A percentile compares a stretch with the other conserved stretches of the same genome.
Evolutionary conservation across 2,888 invertebrate genomes (phyloP).

Genomic region (Polyploca ridens): DNA sequence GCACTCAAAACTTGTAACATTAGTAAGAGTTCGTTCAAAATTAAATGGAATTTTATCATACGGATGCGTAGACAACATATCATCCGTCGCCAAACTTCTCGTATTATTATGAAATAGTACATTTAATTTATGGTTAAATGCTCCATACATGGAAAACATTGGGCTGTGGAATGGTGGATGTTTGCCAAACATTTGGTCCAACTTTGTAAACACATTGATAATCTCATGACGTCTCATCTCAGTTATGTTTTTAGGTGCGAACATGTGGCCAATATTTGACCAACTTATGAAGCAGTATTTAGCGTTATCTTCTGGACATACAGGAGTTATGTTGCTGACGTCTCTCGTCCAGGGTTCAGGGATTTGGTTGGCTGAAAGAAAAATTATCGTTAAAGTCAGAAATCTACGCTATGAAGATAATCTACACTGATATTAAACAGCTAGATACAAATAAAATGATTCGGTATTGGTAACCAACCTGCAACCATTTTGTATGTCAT

Average conservation of each 20-base stretch:
- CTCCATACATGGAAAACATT: conserved; percentile 88
- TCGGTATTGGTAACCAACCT: conserved; percentile 63
- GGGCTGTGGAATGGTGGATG: conserved; percentile 80
- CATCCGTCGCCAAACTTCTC: conserved; percentile 55
- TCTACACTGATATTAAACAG: too few species aligned
- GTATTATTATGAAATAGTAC: conserved; percentile 88
- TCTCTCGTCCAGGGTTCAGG: conserved; percentile 68
- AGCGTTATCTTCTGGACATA: conserved; percentile 84
- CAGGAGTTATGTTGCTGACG: conserved; percentile 72
- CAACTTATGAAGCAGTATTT: conserved; percentile 87
- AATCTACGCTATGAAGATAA: neutral
- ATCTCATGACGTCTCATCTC: conserved; percentile 87
- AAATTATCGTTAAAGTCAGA: neutral
- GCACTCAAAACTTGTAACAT: conserved; percentile 48
- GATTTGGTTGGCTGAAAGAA: conserved; percentile 59
- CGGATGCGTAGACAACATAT: conserved; percentile 59
- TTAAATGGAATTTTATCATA: conserved; percentile 67
- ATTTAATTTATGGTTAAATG: conserved; percentile 86
- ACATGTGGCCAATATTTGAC: conserved; percentile 88
- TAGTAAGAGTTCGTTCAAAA: conserved; percentile 61
- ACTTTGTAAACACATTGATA: conserved; percentile 87
- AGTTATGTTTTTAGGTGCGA: conserved; percentile 84
- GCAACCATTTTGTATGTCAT: conserved; percentile 85
- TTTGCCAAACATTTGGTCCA: conserved; percentile 89
- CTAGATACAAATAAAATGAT: neutral